phyloP scores from a whole-genome alignment of 2,797 vertebrate species.

The Periophthalmus magnuspinnatus region DNA sequence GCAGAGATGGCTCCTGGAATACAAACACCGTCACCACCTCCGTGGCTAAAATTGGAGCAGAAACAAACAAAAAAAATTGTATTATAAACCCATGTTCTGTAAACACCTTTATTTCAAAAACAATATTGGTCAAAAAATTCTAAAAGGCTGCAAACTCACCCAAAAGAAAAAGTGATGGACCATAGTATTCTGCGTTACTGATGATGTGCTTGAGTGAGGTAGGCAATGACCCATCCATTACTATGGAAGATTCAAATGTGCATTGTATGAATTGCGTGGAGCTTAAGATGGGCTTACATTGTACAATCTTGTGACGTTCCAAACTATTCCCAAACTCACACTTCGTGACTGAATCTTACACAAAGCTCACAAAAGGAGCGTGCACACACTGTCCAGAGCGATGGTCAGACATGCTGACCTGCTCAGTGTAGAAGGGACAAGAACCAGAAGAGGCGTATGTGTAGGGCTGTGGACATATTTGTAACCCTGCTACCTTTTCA shows the following conservation, averaged over 20 bases:
- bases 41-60: conserved; percentile 80
- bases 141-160: conserved; percentile 75
- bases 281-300: not conserved
- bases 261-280: conserved; percentile 8
- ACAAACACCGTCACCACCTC: conserved; percentile 99
- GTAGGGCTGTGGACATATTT: no score
- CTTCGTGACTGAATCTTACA: no score
- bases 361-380: no score
- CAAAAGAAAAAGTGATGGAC: conserved; percentile 93
- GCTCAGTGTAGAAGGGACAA: no score
- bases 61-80: no score
- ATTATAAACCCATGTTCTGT: conserved; percentile 12
- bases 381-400: no score
- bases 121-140: not conserved
- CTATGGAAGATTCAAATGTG: conserved; percentile 59
- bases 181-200: conserved; percentile 98
- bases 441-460: no score
- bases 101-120: not conserved
- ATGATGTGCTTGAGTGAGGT: conserved; percentile 98
- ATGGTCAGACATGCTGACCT: no score
- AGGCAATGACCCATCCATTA: conserved; percentile 98
- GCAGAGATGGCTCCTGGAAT: conserved; percentile 97
- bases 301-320: no score
- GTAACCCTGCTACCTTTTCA: no score
- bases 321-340: no score